Conservation (phyloP, 2,113 vertebrate genomes). For the Odontophorus gujanensis region DNA sequence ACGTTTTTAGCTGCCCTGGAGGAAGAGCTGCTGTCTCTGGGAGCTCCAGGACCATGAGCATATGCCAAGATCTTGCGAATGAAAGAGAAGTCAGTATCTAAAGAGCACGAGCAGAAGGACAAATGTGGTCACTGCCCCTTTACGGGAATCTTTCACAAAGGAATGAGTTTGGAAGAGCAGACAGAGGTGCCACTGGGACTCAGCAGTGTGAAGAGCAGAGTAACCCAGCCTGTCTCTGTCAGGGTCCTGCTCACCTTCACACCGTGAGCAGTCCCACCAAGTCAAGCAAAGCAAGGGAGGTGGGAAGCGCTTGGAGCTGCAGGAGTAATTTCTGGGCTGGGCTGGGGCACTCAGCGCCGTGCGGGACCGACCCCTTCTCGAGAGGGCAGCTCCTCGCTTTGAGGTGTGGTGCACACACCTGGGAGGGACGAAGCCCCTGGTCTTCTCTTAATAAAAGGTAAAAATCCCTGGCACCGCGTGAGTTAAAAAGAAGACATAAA, state of each 20-base stretch:
- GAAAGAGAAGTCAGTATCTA: background rate
- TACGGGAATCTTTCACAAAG: accelerated
- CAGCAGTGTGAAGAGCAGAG: background rate
- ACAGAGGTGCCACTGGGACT: accelerated
- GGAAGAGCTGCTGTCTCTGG: background rate
- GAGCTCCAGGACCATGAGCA: background rate
- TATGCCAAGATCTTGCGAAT: background rate
- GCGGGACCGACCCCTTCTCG: background rate
- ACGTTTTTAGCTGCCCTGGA: background rate
- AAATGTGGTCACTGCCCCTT: background rate
- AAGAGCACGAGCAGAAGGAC: accelerated
- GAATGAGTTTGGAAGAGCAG: background rate
- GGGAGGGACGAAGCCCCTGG: no score
- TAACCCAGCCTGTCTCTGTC: background rate
- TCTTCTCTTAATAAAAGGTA: background rate
- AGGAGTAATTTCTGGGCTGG: background rate
- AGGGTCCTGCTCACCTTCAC: background rate
- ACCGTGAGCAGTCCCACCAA: no score
- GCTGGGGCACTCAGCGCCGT: background rate
- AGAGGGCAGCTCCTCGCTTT: background rate
- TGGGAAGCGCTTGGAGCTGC: no score
- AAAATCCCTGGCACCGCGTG: background rate
- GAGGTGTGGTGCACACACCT: background rate
- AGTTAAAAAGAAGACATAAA: background rate
- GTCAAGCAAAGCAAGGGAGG: background rate